Evolutionary conservation across 2,888 invertebrate species (phyloP), one percentile per base, ranked within the genome.

Genomic region (Drosophila lutescens): DNA sequence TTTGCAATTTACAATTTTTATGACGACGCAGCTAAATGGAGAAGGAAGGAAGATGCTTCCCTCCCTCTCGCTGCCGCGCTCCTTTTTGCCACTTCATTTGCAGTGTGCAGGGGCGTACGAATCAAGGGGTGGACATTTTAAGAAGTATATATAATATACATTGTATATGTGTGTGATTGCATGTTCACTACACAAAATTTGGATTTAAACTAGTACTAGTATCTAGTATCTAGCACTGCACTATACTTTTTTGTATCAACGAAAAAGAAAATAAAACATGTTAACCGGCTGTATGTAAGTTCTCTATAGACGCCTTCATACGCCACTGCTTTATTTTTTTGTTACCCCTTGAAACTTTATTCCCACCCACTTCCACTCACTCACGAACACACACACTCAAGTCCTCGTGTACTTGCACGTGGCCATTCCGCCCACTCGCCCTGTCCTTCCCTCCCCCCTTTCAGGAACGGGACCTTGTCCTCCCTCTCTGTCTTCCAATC

Each of bases 31-130:
- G 72, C 43, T 54, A 26, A 53, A 58, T 38, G 20, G 34, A 49
- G 41, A 41, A 41, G 47, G 59, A 69, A 34, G 36, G 40, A 56
- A 55, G 55, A 40, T 57, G 9, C 34, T 20, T 36, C 10, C 26
- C 46, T 34, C 34, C 9, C 34, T 32, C 53, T 44, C 43, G 5
- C 30, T 13, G 17, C 10, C 59, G 13, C 9, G 46, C 23, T 53
- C 50, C 62, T 56, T 71, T 61, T 63, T 80, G 79, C 74, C 78
- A 78, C 83, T 85, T 83, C 78, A 79, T 81, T 79, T 80, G 74
- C 80, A 75, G 56, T 65, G 65, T 59, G 69, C 73, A 34, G 38
- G 38, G 36, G 41, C 17, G 23, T 8, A 17, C 12, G 15, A 9
- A 20, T 34, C 6, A 12, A 7, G 17, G 17, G 43, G 13, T 2